Evolutionary conservation across 2,888 invertebrate species (phyloP).

Genomic region (Sarcophaga subvicina): DNA sequence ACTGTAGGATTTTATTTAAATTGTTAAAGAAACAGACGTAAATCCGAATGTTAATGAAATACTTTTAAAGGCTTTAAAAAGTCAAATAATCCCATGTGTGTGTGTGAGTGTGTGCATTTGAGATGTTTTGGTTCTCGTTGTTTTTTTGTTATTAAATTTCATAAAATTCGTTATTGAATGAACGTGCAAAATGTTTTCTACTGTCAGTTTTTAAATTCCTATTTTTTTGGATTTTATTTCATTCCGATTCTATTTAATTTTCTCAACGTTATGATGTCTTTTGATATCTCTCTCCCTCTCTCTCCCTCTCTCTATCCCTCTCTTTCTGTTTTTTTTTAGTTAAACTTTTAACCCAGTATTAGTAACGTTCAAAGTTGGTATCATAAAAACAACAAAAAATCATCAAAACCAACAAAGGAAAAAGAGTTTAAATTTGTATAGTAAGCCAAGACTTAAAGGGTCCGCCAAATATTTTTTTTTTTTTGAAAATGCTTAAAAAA

Average conservation of each 20-base stretch:
- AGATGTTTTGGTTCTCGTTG: neutral
- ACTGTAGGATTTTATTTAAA: no score
- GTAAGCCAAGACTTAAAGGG: no score
- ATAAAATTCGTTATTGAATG: slow-evolving; percentile 13
- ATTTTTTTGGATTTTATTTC: neutral
- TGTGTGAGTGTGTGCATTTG: no score
- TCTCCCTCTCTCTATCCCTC: no score
- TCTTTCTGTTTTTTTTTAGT: neutral
- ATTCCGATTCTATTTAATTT: no score
- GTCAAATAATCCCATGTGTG: slow-evolving; percentile 17
- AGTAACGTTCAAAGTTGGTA: slow-evolving; percentile 8
- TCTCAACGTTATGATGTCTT: no score
- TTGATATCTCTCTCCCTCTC: no score
- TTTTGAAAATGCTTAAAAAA: no score
- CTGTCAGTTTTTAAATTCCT: slow-evolving; percentile 11
- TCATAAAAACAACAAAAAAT: neutral
- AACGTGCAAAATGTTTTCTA: slow-evolving; percentile 29
- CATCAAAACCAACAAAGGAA: no score
- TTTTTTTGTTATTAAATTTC: slow-evolving; percentile 34
- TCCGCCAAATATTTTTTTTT: no score
- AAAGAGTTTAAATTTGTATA: no score
- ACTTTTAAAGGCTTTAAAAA: slow-evolving; percentile 3
- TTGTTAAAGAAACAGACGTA: neutral
- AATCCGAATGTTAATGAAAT: slow-evolving; percentile 27
- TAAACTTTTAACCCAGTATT: neutral